Conservation (phyloP, 2,888 invertebrate genomes). For the Loripinus fragilis region DNA sequence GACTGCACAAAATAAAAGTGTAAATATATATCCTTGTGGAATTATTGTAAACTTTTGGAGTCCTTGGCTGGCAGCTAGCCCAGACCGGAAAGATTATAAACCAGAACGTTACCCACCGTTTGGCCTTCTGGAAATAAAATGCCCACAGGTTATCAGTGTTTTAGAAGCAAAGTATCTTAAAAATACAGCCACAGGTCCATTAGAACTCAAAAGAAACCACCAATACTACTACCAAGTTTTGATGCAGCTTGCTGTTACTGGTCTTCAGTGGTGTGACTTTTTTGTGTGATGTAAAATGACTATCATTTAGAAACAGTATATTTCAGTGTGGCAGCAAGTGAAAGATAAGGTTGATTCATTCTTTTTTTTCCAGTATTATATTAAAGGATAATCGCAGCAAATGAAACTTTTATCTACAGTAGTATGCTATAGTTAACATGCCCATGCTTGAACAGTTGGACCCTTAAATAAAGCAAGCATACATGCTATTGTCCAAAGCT, state of each 20-base stretch:
- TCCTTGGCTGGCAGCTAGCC: conserved; percentile 39
- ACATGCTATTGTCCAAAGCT: conserved; percentile 51
- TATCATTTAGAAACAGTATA: conserved; percentile 29
- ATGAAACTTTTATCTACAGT: background rate
- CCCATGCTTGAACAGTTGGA: conserved; percentile 37
- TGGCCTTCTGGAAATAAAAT: conserved; percentile 40
- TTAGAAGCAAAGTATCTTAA: conserved; percentile 15
- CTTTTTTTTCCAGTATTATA: conserved; percentile 21
- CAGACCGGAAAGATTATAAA: conserved; percentile 44
- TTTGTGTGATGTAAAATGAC: conserved; percentile 34
- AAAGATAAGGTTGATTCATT: conserved; percentile 29
- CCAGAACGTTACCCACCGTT: conserved; percentile 21
- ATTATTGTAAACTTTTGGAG: conserved; percentile 20
- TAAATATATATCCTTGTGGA: conserved; percentile 41
- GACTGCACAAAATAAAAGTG: background rate
- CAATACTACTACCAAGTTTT: conserved; percentile 31
- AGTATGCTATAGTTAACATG: background rate
- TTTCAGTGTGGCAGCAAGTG: conserved; percentile 24
- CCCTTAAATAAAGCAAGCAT: conserved; percentile 47
- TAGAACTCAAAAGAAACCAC: conserved; percentile 25
- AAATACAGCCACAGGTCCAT: background rate
- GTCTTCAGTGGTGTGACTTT: conserved; percentile 40
- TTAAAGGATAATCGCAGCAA: no score
- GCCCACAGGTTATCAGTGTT: conserved; percentile 29
- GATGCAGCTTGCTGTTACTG: conserved; percentile 26